Conservation (phyloP, 1,140 invertebrate species). For the Drosophila mojavensis region DNA sequence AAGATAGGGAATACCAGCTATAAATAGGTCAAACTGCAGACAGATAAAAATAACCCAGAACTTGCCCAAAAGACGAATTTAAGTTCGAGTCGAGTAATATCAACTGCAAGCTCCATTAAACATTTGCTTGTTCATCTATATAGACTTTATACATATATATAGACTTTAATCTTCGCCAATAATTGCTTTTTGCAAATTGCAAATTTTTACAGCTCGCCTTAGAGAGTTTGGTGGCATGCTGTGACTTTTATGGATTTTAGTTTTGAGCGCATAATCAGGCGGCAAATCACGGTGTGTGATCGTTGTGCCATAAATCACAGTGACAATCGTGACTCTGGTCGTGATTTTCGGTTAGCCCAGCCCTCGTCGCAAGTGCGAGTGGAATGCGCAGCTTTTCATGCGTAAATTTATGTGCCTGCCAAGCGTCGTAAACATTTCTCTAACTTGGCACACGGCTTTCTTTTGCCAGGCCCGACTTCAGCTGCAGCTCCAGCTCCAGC, state of each 20-base stretch:
- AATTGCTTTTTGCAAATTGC: too few species aligned
- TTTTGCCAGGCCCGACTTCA: conserved; percentile 37
- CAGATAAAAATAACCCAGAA: too few species aligned
- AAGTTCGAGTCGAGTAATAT: too few species aligned
- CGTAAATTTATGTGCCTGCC: conserved; percentile 79
- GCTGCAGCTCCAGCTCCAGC: not conserved
- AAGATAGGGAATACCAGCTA: too few species aligned
- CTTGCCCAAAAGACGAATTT: too few species aligned
- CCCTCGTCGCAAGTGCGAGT: conserved; percentile 47
- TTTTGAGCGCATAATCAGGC: conserved; percentile 15
- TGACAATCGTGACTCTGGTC: conserved; percentile 51
- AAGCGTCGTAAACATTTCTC: conserved; percentile 78
- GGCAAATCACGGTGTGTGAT: conserved; percentile 30
- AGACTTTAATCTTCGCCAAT: not conserved
- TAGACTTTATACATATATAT: not conserved
- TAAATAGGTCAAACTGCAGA: too few species aligned
- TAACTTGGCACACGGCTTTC: conserved; percentile 65
- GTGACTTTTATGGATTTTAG: conserved; percentile 6
- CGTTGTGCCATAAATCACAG: conserved; percentile 56
- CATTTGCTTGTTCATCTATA: too few species aligned
- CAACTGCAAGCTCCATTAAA: too few species aligned
- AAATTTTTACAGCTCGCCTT: too few species aligned
- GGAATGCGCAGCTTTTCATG: conserved; percentile 74
- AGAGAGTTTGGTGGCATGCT: not conserved
- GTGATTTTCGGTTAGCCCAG: conserved; percentile 53